phyloP scores from a whole-genome alignment of 2,888 invertebrate genomes.

The Ornithoptera alexandrae region DNA sequence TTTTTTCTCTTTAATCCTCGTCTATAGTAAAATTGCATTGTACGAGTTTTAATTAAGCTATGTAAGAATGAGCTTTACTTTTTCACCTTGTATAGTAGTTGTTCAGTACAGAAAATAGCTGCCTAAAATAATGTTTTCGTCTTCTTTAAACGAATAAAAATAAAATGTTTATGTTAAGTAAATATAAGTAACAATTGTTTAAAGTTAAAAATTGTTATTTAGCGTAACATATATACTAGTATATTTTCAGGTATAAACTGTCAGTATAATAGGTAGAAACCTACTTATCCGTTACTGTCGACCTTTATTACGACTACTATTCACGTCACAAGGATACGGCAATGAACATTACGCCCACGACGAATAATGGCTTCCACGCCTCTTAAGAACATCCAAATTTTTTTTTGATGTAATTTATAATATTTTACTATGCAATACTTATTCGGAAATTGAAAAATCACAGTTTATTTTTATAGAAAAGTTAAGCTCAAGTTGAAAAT shows the following conservation, averaged over 20 bases:
- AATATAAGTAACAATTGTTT: too few relatives aligned
- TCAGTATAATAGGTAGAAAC: neutral
- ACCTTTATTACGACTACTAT: slow-evolving; percentile 2
- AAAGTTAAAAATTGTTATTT: too few relatives aligned
- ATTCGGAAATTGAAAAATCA: neutral
- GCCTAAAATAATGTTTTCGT: too few relatives aligned
- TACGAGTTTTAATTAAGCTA: neutral
- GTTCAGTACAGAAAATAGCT: too few relatives aligned
- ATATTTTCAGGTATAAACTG: neutral
- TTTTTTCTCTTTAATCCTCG: neutral
- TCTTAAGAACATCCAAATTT: slow-evolving; percentile 30
- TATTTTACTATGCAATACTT: neutral
- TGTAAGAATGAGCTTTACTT: too few relatives aligned
- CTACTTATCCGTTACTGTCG: neutral
- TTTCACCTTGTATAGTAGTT: too few relatives aligned
- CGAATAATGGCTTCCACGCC: slow-evolving; percentile 55
- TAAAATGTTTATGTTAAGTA: too few relatives aligned
- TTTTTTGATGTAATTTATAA: slow-evolving; percentile 6
- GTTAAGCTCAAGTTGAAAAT: too few relatives aligned
- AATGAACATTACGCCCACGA: slow-evolving; percentile 65
- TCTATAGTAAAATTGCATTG: neutral
- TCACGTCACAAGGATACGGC: slow-evolving; percentile 7
- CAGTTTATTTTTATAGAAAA: too few relatives aligned
- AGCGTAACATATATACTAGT: too few relatives aligned
- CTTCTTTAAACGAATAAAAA: too few relatives aligned